Evolutionary conservation across 2,797 vertebrate species (phyloP).

Genomic region (Cynopterus sphinx): DNA sequence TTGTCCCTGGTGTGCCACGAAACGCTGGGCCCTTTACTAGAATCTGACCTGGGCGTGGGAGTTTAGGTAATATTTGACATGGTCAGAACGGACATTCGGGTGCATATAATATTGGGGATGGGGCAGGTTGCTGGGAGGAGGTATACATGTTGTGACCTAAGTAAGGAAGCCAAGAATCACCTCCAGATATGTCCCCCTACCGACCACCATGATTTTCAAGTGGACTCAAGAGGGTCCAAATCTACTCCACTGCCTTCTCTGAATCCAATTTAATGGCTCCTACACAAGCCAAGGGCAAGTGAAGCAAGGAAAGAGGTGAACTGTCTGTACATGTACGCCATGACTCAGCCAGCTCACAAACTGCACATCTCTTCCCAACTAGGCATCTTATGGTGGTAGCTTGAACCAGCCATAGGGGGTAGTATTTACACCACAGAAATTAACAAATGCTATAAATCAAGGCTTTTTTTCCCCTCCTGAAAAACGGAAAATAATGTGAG

Average conservation of each 20-base stretch:
- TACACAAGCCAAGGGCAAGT: not conserved
- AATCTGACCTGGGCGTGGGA: not conserved
- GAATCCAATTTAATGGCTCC: not conserved
- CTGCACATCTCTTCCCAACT: not conserved
- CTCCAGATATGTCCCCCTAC: not conserved
- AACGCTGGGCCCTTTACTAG: not conserved
- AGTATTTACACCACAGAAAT: conserved; percentile 29
- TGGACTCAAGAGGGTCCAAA: not conserved
- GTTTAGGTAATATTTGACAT: not conserved
- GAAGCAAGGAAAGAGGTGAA: not conserved
- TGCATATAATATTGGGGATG: not conserved
- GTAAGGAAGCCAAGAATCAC: not conserved
- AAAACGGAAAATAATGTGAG: not conserved
- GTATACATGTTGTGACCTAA: not conserved
- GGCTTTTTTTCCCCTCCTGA: not conserved
- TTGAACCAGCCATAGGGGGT: not conserved
- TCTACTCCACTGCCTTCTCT: not conserved
- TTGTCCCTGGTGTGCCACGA: not conserved
- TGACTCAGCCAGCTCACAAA: not conserved
- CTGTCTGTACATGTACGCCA: not conserved
- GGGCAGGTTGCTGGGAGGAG: not conserved
- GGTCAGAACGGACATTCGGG: not conserved
- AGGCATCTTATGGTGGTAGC: not conserved
- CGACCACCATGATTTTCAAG: not conserved
- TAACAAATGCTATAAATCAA: not conserved